Conservation (phyloP, 2,797 vertebrate species). For the Notamacropus eugenii region DNA sequence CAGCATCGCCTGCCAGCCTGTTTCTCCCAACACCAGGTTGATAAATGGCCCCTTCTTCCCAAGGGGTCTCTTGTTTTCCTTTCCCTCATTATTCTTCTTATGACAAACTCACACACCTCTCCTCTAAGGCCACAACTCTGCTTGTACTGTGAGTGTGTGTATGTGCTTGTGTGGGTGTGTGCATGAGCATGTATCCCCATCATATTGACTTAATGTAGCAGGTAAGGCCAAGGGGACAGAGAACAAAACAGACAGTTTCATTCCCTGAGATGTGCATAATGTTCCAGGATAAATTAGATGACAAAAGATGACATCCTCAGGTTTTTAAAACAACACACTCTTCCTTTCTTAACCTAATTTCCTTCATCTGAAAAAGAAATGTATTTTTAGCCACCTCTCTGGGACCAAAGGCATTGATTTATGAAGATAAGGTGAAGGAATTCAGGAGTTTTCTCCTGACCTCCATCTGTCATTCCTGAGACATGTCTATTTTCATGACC, state of each 20-base stretch:
- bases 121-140: background rate
- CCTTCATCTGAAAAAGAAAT: constrained; percentile 86
- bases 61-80: background rate
- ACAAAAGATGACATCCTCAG: constrained; percentile 72
- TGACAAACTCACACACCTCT: background rate
- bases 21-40: background rate
- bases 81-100: constrained; percentile 41
- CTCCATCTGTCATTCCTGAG: constrained; percentile 84
- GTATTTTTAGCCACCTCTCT: constrained; percentile 86
- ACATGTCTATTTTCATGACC: constrained; percentile 86
- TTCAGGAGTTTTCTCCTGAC: constrained; percentile 85
- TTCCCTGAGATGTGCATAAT: background rate
- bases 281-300: constrained; percentile 60
- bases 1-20: background rate
- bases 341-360: constrained; percentile 83
- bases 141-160: background rate
- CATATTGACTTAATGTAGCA: background rate
- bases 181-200: background rate
- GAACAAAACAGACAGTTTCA: background rate
- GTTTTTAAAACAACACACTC: constrained; percentile 74
- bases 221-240: background rate
- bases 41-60: background rate
- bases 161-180: background rate
- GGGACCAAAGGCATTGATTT: constrained; percentile 85
- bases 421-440: constrained; percentile 86